Conservation (phyloP, 37 sponge, comb jelly and placozoan genomes). For the Chondrosia reniformis region DNA sequence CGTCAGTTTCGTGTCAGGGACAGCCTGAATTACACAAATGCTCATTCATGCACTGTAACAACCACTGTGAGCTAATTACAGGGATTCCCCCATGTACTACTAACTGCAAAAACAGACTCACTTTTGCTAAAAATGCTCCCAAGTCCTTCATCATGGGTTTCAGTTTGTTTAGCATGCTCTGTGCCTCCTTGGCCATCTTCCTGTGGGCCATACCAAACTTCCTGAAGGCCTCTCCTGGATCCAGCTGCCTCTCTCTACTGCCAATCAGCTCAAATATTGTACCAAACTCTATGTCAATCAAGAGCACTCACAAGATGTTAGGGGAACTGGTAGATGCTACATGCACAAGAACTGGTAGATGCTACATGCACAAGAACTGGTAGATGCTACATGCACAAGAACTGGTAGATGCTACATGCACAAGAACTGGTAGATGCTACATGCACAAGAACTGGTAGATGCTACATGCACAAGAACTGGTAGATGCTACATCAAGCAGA, state of each 20-base stretch:
- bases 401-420: background rate
- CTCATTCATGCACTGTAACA: background rate
- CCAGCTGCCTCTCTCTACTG: constrained; percentile 67
- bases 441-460: background rate
- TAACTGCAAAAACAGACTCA: no score
- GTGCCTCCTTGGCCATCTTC: constrained; percentile 72
- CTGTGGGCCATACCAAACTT: constrained; percentile 85
- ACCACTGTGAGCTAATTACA: no score
- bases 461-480: background rate
- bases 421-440: background rate
- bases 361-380: background rate
- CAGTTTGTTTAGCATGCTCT: constrained; percentile 52
- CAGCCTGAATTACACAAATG: constrained; percentile 54
- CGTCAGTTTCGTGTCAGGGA: constrained; percentile 91
- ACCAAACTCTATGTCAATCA: constrained; percentile 62
- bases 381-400: background rate
- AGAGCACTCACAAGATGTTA: background rate
- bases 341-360: background rate
- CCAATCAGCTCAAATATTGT: constrained; percentile 74
- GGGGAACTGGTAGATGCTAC: background rate
- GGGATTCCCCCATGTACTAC: no score
- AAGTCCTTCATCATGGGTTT: constrained; percentile 85
- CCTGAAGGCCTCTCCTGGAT: constrained; percentile 84
- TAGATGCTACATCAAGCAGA: background rate
- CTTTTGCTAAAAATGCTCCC: constrained; percentile 78